Base-by-base conservation (phyloP, 2,797 vertebrate genomes). In the Molossus alvarezi region DNA sequence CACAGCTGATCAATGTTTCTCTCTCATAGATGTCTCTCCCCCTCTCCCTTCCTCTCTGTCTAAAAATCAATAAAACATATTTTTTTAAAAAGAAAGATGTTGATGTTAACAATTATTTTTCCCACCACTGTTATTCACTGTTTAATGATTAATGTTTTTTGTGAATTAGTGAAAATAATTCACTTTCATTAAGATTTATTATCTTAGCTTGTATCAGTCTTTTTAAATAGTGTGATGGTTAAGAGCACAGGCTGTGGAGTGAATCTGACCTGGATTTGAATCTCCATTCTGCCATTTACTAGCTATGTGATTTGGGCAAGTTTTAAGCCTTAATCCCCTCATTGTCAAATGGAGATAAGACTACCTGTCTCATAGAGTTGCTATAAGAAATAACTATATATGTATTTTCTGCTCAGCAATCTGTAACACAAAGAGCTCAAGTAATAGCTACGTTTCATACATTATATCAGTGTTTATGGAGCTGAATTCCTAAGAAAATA, bases 401-500 rank as follows among this genome's bases (percentile, higher is more conserved):
- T 51, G 14, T 92, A 9, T 92, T 79, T 95, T 55, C 96, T 80
- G 33, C 27, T 73, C 93, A 90, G 65, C 41, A 76, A 45, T 83
- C 25, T 87, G 5, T 86, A 83, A 27, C 45, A 57, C 37, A 55
- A 55, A 91, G 18, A 88, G 12, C 27, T 90, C 71, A 80, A 77
- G 9, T 82, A 82, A 21, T 67, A 87, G 27, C 57, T 85, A 6
- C 65, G 71, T 12, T 72, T 87, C n/a, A 71, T 94, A 58, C 65
- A 88, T 96, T 81, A 57, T 87, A 10, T 84, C 76, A 33, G 11
- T 86, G 55, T 90, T 88, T 96, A 80, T 65, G 18, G 62, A 91
- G n/a, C 53, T 83, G 53, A 91, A 90, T 88, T 85, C 15, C 53
- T 48, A 90, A 93, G n/a, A 73, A 94, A 95, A 90, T 82, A 84